These are phyloP conservation scores for Geodia barretti DNA, from an alignment of 37 sponge, comb jelly and placozoan genomes.

Conservation along the genomic window DNA sequence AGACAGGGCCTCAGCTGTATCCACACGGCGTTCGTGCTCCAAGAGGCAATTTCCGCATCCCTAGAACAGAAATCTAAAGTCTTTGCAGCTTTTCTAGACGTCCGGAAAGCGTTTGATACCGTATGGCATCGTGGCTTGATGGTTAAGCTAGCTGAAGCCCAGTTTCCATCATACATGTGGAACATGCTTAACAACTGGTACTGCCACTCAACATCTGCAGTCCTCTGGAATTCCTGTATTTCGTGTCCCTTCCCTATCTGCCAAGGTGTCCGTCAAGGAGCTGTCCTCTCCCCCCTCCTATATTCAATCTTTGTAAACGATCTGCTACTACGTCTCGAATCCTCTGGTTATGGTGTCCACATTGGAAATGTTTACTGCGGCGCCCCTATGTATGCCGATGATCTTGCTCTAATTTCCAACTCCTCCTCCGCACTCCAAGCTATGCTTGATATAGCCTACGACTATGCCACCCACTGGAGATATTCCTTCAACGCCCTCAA, in stretches of 20 bases:
- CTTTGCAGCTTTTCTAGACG: slow-evolving; percentile 1
- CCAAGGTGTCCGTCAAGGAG: slow-evolving; percentile 7
- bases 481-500: background rate
- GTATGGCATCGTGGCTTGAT: background rate
- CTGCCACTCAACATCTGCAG: background rate
- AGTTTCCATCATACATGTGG: background rate
- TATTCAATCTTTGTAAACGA: slow-evolving; percentile 1
- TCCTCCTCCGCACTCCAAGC: background rate
- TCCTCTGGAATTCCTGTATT: background rate
- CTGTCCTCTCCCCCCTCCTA: background rate
- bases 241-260: background rate
- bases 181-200: background rate
- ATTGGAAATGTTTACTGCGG: slow-evolving; percentile 3
- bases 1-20: background rate
- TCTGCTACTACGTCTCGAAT: background rate
- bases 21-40: background rate
- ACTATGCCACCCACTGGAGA: slow-evolving; percentile 2
- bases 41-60: background rate
- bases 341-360: background rate
- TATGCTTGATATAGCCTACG: background rate
- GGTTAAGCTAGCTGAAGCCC: background rate
- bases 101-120: background rate
- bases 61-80: background rate
- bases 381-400: slow-evolving; percentile 9
- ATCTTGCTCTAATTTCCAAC: background rate